phyloP scores from a whole-genome alignment of 2,113 vertebrate genomes.

The Pseudorhombus dupliciocellatus region DNA sequence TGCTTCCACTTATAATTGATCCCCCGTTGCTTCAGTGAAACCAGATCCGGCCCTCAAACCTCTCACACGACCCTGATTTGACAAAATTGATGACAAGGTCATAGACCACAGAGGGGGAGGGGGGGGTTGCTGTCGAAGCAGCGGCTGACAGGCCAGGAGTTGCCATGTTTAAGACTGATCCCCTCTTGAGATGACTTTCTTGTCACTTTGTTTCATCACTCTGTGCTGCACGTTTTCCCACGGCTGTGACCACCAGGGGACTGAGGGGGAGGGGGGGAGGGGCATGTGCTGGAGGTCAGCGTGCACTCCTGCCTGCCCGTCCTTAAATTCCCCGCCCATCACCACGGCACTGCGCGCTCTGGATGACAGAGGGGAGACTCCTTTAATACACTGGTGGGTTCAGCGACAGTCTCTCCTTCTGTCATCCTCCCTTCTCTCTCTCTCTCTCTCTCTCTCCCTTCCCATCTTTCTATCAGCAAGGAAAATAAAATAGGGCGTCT shows the following conservation, averaged over 20 bases:
- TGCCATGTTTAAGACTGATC: constrained; percentile 73
- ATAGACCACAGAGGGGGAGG: constrained; percentile 64
- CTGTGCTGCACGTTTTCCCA: constrained; percentile 63
- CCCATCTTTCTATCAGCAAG: constrained; percentile 45
- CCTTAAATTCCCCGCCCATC: constrained; percentile 21
- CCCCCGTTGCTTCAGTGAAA: background rate
- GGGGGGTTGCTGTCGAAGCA: constrained; percentile 55
- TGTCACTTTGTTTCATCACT: constrained; percentile 85
- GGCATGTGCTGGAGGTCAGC: constrained; percentile 78
- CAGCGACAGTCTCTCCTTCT: constrained; percentile 58
- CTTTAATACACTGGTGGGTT: constrained; percentile 82
- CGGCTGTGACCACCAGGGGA: constrained; percentile 78
- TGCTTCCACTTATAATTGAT: background rate
- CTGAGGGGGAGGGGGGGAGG: constrained; percentile 1
- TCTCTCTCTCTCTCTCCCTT: constrained; percentile 29
- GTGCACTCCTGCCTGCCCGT: constrained; percentile 57
- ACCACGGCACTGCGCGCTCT: constrained; percentile 63
- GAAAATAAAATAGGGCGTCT: constrained; percentile 43
- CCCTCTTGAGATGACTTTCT: constrained; percentile 82
- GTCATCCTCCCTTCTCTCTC: constrained; percentile 42
- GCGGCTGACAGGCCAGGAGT: constrained; percentile 70
- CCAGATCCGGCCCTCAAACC: background rate
- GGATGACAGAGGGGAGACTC: constrained; percentile 83
- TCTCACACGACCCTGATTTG: constrained; percentile 28
- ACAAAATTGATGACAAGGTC: constrained; percentile 75